These are phyloP conservation scores for Amphiprion clarkii DNA, from an alignment of 2,797 vertebrate species.

Conservation along the genomic window DNA sequence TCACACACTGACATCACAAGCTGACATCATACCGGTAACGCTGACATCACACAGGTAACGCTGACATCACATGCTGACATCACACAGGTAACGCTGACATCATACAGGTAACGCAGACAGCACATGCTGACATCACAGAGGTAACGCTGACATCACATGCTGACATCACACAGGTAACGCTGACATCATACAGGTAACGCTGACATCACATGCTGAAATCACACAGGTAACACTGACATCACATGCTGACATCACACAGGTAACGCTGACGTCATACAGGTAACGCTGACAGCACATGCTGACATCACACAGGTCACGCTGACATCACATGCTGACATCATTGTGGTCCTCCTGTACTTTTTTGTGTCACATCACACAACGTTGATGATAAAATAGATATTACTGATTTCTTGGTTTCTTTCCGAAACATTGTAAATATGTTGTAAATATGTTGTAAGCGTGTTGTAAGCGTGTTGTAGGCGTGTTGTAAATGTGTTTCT, in stretches of 20 bases:
- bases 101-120: not conserved
- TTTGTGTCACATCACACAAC: no score
- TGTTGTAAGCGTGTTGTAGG: not conserved
- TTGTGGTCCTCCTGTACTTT: no score
- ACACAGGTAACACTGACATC: not conserved
- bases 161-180: no score
- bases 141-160: not conserved
- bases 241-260: no score
- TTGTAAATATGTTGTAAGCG: not conserved
- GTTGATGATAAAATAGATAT: no score
- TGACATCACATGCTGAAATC: no score
- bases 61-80: not conserved
- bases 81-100: no score
- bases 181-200: not conserved
- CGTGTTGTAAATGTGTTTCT: not conserved
- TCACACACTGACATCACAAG: not conserved
- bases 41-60: slow-evolving; percentile 62
- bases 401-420: no score
- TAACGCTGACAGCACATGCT: no score
- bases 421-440: not conserved
- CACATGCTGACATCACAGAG: slow-evolving; percentile 11
- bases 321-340: no score
- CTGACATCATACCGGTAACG: slow-evolving; percentile 37
- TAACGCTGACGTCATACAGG: no score
- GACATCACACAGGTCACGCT: no score